Conservation (phyloP, 2,888 invertebrate species). For the Leucoma salicis region DNA sequence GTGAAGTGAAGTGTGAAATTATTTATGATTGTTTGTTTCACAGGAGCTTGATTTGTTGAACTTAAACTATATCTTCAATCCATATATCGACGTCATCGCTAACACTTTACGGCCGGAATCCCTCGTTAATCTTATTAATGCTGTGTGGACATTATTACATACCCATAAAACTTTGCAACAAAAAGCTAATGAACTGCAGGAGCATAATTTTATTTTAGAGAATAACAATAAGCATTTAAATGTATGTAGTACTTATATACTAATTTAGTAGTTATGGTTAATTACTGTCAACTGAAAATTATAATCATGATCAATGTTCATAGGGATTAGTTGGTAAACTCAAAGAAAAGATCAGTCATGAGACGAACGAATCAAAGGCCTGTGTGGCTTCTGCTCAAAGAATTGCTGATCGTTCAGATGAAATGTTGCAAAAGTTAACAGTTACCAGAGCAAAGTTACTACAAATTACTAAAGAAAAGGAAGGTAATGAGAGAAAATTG, state of each 20-base stretch:
- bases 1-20: background rate
- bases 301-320: slow-evolving; percentile 9
- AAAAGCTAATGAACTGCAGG: slow-evolving; percentile 53
- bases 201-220: slow-evolving; percentile 64
- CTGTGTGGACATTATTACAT: slow-evolving; percentile 62
- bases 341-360: slow-evolving; percentile 54
- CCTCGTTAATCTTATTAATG: slow-evolving; percentile 64
- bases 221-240: slow-evolving; percentile 65
- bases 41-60: slow-evolving; percentile 68
- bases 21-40: background rate
- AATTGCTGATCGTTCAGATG: slow-evolving; percentile 65
- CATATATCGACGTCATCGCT: slow-evolving; percentile 55
- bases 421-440: slow-evolving; percentile 51
- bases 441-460: slow-evolving; percentile 55
- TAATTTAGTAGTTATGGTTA: background rate
- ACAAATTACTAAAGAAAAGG: slow-evolving; percentile 64
- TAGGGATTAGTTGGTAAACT: slow-evolving; percentile 52
- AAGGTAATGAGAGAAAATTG: slow-evolving; percentile 55
- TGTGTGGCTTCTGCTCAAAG: slow-evolving; percentile 71
- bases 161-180: slow-evolving; percentile 55
- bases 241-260: slow-evolving; percentile 45
- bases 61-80: slow-evolving; percentile 66
- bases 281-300: background rate
- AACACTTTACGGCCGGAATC: slow-evolving; percentile 50
- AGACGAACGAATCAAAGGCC: slow-evolving; percentile 68